Evolutionary conservation across 2,113 vertebrate genomes (phyloP).

Genomic region (Meleagris gallopavo): DNA sequence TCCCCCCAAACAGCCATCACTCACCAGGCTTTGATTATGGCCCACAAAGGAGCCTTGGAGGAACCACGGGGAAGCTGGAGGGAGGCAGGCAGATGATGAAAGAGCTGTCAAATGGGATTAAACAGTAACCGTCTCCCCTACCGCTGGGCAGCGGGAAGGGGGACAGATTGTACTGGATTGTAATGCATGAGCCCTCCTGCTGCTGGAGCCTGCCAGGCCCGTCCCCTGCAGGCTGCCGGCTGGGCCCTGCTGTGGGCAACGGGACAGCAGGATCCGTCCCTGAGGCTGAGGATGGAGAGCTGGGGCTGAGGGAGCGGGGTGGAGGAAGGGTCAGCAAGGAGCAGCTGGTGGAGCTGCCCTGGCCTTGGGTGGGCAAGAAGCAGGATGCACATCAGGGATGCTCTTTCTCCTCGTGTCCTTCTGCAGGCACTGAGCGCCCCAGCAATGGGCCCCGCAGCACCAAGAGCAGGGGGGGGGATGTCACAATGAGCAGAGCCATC

Average conservation of each 20-base stretch:
- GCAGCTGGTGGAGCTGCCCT: not conserved
- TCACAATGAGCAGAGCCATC: not conserved
- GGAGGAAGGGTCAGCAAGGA: not conserved
- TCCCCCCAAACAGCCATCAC: constrained; percentile 47
- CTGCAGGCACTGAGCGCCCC: rapidly evolving
- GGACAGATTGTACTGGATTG: constrained; percentile 54
- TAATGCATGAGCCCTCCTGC: constrained; percentile 32
- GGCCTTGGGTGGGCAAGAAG: no score
- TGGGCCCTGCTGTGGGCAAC: rapidly evolving
- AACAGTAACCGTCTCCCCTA: constrained; percentile 67
- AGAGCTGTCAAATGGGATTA: constrained; percentile 78
- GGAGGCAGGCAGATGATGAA: constrained; percentile 73
- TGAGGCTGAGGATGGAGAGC: not conserved
- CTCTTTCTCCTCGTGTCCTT: not conserved
- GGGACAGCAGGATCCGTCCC: not conserved
- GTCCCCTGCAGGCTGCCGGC: not conserved
- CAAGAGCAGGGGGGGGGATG: rapidly evolving
- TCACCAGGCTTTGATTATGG: constrained; percentile 76
- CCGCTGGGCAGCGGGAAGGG: constrained; percentile 58
- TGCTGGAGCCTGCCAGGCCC: constrained; percentile 13
- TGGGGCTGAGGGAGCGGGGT: not conserved
- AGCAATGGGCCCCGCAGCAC: no score
- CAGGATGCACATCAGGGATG: rapidly evolving
- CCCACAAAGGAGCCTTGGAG: constrained; percentile 76
- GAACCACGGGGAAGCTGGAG: constrained; percentile 57